phyloP scores from a whole-genome alignment of 2,797 vertebrate species.

The Harpagifer antarcticus region DNA sequence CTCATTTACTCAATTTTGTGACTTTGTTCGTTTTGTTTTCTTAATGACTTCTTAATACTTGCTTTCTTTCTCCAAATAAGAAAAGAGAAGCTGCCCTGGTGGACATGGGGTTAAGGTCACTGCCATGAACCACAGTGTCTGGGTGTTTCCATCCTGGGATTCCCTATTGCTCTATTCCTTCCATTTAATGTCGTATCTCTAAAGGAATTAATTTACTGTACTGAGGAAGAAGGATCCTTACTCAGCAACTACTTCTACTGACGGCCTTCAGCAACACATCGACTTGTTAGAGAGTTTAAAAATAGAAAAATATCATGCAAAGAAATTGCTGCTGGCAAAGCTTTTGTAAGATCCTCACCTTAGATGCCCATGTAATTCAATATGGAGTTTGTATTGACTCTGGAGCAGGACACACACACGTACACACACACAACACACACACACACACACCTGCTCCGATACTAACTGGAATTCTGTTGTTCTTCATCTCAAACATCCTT shows the following conservation, averaged over 20 bases:
- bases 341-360: not conserved
- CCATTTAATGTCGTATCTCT: not conserved
- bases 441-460: conserved; percentile 1
- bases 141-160: not conserved
- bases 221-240: no score
- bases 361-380: not conserved
- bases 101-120: not conserved
- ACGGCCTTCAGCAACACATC: not conserved
- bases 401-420: no score
- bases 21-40: no score
- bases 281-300: not conserved
- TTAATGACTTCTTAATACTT: no score
- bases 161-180: not conserved
- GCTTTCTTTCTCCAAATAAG: no score
- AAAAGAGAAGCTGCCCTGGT: no score
- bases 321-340: not conserved
- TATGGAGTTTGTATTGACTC: no score
- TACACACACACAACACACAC: not conserved
- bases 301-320: not conserved
- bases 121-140: not conserved
- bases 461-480: conserved; percentile 32
- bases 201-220: no score
- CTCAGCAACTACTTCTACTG: no score
- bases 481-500: conserved; percentile 41
- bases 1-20: not conserved